A percentile compares a stretch with the other conserved stretches of the same genome.
phyloP scores from a whole-genome alignment of 2,888 invertebrate genomes.

The Odontocolon sp. region DNA sequence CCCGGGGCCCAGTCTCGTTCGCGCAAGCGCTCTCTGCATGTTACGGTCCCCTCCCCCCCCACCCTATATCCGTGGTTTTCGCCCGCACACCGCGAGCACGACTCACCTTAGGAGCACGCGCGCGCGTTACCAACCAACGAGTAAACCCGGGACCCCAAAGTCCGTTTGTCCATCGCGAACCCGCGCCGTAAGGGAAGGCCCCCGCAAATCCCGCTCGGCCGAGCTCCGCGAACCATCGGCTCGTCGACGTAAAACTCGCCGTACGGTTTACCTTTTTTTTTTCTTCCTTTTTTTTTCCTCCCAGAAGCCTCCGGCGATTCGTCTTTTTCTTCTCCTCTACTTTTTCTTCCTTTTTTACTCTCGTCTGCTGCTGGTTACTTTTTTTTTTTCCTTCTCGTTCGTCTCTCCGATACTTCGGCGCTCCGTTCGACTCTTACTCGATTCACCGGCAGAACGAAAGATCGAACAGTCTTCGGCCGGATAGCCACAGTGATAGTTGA shows the following conservation, averaged over 20 bases:
- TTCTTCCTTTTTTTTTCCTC: constrained; percentile 12
- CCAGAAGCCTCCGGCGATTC: too few relatives aligned
- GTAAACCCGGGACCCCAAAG: constrained; percentile 70
- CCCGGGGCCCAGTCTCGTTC: constrained; percentile 5
- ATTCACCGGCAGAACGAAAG: constrained; percentile 46
- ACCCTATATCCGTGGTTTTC: constrained; percentile 35
- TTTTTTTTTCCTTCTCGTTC: not conserved
- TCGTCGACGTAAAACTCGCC: constrained; percentile 55
- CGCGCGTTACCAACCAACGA: constrained; percentile 32
- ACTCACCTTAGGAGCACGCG: constrained; percentile 34
- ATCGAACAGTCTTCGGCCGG: constrained; percentile 57
- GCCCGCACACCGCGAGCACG: constrained; percentile 47
- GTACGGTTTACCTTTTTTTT: constrained; percentile 41
- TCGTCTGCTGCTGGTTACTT: too few relatives aligned
- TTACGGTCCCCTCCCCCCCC: constrained; percentile 29
- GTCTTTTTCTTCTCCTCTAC: constrained; percentile 17
- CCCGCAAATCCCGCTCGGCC: constrained; percentile 72
- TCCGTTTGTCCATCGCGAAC: constrained; percentile 69
- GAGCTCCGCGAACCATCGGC: constrained; percentile 65
- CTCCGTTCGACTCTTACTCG: constrained; percentile 19
- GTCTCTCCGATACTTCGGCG: constrained; percentile 21
- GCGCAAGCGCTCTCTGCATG: constrained; percentile 42
- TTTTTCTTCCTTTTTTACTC: constrained; percentile 2
- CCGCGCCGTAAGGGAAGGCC: constrained; percentile 68
- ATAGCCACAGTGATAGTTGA: constrained; percentile 52